Evolutionary conservation across 2,888 invertebrate genomes (phyloP).

Genomic region (Petrolisthes cinctipes): DNA sequence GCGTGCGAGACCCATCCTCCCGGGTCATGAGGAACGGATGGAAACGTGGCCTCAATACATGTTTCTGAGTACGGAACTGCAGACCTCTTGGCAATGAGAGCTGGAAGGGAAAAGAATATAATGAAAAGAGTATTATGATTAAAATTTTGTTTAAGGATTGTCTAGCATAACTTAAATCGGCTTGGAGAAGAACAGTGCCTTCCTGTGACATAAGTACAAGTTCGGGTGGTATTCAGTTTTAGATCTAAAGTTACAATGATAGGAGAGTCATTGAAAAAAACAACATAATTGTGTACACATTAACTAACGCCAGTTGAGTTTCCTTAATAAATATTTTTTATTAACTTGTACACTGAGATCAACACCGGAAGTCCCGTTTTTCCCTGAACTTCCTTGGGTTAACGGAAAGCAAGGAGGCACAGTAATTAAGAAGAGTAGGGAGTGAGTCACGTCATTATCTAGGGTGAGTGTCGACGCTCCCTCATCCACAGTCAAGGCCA

Average conservation of each 20-base stretch:
- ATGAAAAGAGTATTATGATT: not conserved
- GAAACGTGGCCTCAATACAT: constrained; percentile 85
- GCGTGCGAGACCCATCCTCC: constrained; percentile 94
- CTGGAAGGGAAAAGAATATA: constrained; percentile 73
- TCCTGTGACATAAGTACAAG: not conserved
- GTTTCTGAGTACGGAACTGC: constrained; percentile 94
- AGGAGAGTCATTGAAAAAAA: not conserved
- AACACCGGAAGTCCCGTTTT: too few species aligned
- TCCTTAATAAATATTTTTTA: too few species aligned
- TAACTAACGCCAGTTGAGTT: too few species aligned
- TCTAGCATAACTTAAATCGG: not conserved
- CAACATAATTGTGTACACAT: not conserved
- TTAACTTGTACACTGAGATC: too few species aligned
- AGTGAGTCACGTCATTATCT: too few species aligned
- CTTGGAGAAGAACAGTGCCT: not conserved
- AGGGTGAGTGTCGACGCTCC: too few species aligned
- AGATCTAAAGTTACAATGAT: not conserved
- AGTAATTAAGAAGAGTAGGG: too few species aligned
- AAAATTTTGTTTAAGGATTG: not conserved
- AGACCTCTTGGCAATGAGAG: constrained; percentile 94
- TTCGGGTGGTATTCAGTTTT: not conserved
- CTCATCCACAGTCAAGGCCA: too few species aligned
- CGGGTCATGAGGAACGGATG: constrained; percentile 97
- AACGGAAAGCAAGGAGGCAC: too few species aligned
- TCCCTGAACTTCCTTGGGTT: too few species aligned